A percentile compares a stretch with the other conserved stretches of the same genome.
These are phyloP conservation scores for Hirtodrosophila trivittata DNA, from an alignment of 2,888 invertebrate species.

Conservation along the genomic window DNA sequence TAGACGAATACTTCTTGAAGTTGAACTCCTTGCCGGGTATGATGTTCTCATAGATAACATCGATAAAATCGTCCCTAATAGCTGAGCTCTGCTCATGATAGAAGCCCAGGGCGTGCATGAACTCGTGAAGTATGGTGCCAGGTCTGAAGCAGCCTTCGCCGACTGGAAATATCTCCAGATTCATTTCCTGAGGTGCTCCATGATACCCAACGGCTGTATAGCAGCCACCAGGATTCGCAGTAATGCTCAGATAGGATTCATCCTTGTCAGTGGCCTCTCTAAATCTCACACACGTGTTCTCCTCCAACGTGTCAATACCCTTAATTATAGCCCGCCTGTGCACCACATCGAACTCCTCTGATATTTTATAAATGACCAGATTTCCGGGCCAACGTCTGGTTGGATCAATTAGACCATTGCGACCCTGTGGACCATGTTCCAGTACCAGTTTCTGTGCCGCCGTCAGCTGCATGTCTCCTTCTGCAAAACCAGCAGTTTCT, in stretches of 20 bases:
- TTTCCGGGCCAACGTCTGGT: conserved; percentile 87
- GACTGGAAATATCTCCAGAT: conserved; percentile 76
- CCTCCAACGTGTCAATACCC: conserved; percentile 89
- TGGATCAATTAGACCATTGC: conserved; percentile 87
- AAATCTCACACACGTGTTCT: conserved; percentile 89
- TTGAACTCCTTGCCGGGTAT: conserved; percentile 87
- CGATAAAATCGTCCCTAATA: conserved; percentile 88
- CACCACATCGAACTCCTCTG: conserved; percentile 75
- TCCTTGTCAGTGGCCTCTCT: conserved; percentile 85
- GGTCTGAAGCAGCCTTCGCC: conserved; percentile 81
- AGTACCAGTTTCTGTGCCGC: conserved; percentile 55
- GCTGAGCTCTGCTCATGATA: conserved; percentile 91
- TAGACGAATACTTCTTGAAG: conserved; percentile 87
- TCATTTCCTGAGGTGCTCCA: conserved; percentile 83
- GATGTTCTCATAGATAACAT: conserved; percentile 84
- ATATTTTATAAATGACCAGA: conserved; percentile 86
- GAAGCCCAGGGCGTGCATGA: conserved; percentile 91
- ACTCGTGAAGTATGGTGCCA: conserved; percentile 89
- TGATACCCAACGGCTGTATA: conserved; percentile 90
- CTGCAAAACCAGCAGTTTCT: conserved; percentile 88
- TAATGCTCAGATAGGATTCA: conserved; percentile 66
- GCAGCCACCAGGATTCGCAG: conserved; percentile 86
- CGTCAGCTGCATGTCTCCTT: conserved; percentile 90
- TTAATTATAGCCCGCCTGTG: conserved; percentile 87
- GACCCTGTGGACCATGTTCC: conserved; percentile 45